Evolutionary conservation across 2,113 vertebrate species (phyloP).

Genomic region (Motacilla tschutschensis): DNA sequence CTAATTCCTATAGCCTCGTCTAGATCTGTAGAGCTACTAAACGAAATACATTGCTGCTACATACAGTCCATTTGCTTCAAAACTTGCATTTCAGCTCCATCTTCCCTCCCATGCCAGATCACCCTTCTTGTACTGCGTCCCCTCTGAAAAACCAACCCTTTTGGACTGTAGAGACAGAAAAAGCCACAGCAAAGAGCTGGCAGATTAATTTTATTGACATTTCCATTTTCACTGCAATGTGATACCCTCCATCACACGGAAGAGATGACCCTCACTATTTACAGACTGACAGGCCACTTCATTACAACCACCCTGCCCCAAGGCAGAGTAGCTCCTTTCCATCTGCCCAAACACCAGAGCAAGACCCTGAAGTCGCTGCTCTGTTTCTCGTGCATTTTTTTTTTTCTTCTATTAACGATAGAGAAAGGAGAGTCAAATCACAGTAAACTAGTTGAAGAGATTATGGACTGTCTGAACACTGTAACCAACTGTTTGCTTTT

Average conservation of each 20-base stretch:
- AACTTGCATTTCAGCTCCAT: constrained; percentile 53
- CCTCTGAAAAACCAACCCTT: constrained; percentile 64
- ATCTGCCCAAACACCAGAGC: constrained; percentile 89
- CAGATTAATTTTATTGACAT: constrained; percentile 99
- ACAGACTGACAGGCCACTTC: constrained; percentile 98
- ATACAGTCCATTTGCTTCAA: constrained; percentile 45
- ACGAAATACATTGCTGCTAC: constrained; percentile 40
- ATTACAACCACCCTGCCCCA: constrained; percentile 88
- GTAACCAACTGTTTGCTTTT: constrained; percentile 17
- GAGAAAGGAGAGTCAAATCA: constrained; percentile 42
- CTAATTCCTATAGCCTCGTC: constrained; percentile 63
- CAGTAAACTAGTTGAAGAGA: constrained; percentile 63
- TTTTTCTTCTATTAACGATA: constrained; percentile 54
- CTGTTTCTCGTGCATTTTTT: constrained; percentile 52
- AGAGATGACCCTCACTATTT: constrained; percentile 92
- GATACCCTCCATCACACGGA: constrained; percentile 91
- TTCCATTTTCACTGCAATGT: constrained; percentile 98
- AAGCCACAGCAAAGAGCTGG: constrained; percentile 90
- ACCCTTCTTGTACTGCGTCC: constrained; percentile 43
- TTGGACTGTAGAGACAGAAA: constrained; percentile 73
- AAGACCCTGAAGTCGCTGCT: constrained; percentile 80
- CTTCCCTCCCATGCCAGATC: constrained; percentile 31
- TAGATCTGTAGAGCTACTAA: constrained; percentile 34
- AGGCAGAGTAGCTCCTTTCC: constrained; percentile 86
- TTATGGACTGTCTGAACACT: not conserved